Conservation (phyloP, 2,113 vertebrate species). For the Pelecanus crispus region DNA sequence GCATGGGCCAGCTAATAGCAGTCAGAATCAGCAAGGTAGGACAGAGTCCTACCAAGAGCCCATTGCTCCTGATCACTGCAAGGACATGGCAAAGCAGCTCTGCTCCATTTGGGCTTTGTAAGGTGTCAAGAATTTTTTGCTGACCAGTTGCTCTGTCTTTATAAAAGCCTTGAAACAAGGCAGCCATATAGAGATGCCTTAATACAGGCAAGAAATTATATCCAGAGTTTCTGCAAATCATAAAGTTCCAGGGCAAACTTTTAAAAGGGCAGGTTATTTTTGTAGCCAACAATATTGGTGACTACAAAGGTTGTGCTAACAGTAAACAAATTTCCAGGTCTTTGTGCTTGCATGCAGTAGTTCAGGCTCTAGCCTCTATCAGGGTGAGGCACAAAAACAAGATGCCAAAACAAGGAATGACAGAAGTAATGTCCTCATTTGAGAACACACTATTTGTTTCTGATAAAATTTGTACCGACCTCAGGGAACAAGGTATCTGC, state of each 20-base stretch:
- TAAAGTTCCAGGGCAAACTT: background rate
- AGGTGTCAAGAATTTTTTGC: background rate
- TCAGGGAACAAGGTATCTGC: background rate
- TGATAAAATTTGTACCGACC: background rate
- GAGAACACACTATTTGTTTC: background rate
- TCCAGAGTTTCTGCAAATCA: background rate
- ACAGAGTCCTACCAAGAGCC: background rate
- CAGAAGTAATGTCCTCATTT: background rate
- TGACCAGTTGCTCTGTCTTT: background rate
- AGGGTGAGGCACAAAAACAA: background rate
- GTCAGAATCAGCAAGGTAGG: background rate
- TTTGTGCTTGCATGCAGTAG: background rate
- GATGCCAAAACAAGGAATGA: background rate
- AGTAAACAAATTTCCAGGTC: background rate
- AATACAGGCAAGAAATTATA: background rate
- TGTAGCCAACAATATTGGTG: background rate
- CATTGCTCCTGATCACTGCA: accelerated
- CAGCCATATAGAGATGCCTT: background rate
- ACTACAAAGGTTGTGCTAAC: background rate
- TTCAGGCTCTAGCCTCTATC: background rate
- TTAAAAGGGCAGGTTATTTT: background rate
- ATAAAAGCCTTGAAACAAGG: background rate
- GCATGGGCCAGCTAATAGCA: background rate
- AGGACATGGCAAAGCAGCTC: background rate
- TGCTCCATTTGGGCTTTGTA: background rate